Base-by-base conservation (phyloP, 1,140 invertebrate genomes). In the Pteromalus puparum region DNA sequence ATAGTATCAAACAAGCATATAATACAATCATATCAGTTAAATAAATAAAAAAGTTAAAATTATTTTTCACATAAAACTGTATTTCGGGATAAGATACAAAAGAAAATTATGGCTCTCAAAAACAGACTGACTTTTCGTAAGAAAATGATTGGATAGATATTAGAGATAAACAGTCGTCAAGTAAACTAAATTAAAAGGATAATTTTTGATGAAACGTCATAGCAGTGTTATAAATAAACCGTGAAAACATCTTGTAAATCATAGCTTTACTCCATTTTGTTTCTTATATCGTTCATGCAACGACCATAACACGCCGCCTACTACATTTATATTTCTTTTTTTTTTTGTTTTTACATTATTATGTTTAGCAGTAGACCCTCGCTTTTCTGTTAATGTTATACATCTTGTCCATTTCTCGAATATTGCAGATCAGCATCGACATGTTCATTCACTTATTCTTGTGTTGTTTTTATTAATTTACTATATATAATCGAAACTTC, bases 231-330 rank as follows among this genome's bases (percentile, higher is more conserved):
- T 87, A 65, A 86, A 87, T 87, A 53, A 86, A 83, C 85, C 79
- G 83, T 88, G 42, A 24, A 87, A 76, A 86, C 76, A 67, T 85
- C 68, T 90, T 90, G 90, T 89, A 91, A 90, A 90, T 91, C 88
- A 90, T 89, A 91, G 86, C 87, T 89, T 89, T 90, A 91, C 89
- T 90, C 88, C 87, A 89, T 34, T 90, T 87, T 89, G 81, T 38
- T 61, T 86, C 48, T 79, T 86, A 85, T 87, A 83, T 84, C 88
- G 86, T 86, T 86, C 82, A 85, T 87, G 87, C 86, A 88, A 53
- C 85, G 83, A 88, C 87, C 85, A 61, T 87, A 81, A 84, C 85
- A 76, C 87, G 83, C 85, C 82, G 84, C 87, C 82, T 82, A 75
- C 84, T 87, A 88, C 87, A 87, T 86, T 86, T 88, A 87, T 86